phyloP scores from a whole-genome alignment of 2,888 invertebrate genomes.

The Chelonus formosanus region DNA sequence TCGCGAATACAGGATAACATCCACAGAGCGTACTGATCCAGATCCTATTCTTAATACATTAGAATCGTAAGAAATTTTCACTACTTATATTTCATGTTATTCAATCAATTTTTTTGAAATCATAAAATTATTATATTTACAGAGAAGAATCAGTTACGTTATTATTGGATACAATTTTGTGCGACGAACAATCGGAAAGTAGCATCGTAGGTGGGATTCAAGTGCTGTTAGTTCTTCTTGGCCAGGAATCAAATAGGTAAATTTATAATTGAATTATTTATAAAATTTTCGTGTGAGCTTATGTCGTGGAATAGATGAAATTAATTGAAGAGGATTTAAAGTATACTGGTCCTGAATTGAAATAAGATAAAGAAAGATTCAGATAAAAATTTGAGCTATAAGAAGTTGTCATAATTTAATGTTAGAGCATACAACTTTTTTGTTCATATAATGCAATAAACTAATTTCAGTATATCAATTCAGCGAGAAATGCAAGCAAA shows the following conservation, averaged over 20 bases:
- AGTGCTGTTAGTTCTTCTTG: constrained; percentile 79
- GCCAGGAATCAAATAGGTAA: constrained; percentile 67
- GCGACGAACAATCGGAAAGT: constrained; percentile 72
- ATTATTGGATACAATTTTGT: constrained; percentile 80
- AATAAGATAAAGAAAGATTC: too few species aligned
- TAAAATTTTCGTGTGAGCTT: too few species aligned
- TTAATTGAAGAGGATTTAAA: too few species aligned
- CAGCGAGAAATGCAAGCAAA: constrained; percentile 51
- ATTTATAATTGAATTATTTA: not conserved
- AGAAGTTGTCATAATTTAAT: too few species aligned
- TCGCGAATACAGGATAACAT: constrained; percentile 69
- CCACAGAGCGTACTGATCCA: constrained; percentile 71
- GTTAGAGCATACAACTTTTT: too few species aligned
- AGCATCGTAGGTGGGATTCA: constrained; percentile 82
- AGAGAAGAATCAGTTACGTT: constrained; percentile 74
- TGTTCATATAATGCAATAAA: constrained; percentile 3
- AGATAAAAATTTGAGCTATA: too few species aligned
- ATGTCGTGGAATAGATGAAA: too few species aligned
- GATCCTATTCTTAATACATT: constrained; percentile 79
- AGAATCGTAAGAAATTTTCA: constrained; percentile 72
- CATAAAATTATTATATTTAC: constrained; percentile 38
- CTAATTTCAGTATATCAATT: constrained; percentile 43
- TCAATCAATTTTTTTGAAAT: constrained; percentile 7
- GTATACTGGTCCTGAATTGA: too few species aligned
- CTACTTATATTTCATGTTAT: constrained; percentile 10